Evolutionary conservation across 2,888 invertebrate genomes (phyloP).

Genomic region (Clusia tigrina): DNA sequence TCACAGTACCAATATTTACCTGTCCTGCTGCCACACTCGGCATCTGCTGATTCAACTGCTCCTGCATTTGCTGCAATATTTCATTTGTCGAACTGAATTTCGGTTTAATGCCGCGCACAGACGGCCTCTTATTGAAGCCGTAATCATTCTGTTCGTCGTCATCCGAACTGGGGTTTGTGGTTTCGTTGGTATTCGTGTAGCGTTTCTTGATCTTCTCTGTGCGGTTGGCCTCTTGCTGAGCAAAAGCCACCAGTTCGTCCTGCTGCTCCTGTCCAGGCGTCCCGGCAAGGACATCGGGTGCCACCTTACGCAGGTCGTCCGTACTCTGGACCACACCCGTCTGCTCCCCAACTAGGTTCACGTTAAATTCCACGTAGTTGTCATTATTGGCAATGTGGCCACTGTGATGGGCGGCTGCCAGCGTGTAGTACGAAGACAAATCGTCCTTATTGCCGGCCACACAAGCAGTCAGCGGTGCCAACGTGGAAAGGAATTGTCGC

Average conservation of each 20-base stretch:
- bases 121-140: slow-evolving; percentile 88
- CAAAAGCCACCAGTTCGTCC: slow-evolving; percentile 84
- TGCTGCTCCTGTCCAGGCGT: slow-evolving; percentile 70
- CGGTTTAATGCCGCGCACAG: slow-evolving; percentile 89
- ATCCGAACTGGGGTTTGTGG: slow-evolving; percentile 62
- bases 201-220: slow-evolving; percentile 84
- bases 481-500: slow-evolving; percentile 79
- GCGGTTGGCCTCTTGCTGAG: slow-evolving; percentile 82
- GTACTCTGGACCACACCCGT: slow-evolving; percentile 52
- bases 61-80: slow-evolving; percentile 82
- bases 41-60: slow-evolving; percentile 67
- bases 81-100: slow-evolving; percentile 82
- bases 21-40: slow-evolving; percentile 49
- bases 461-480: slow-evolving; percentile 81
- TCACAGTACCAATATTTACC: too few species aligned
- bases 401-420: slow-evolving; percentile 67
- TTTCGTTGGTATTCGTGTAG: slow-evolving; percentile 69
- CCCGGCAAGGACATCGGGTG: slow-evolving; percentile 81
- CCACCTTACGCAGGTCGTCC: slow-evolving; percentile 67
- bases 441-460: slow-evolving; percentile 73
- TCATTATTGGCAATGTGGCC: slow-evolving; percentile 66
- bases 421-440: slow-evolving; percentile 69
- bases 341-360: slow-evolving; percentile 66
- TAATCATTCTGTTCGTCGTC: slow-evolving; percentile 89
- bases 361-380: slow-evolving; percentile 73